A percentile compares a stretch with the other conserved stretches of the same genome.
These are phyloP conservation scores for Aromia moschata DNA, from an alignment of 2,888 invertebrate genomes.

Conservation along the genomic window DNA sequence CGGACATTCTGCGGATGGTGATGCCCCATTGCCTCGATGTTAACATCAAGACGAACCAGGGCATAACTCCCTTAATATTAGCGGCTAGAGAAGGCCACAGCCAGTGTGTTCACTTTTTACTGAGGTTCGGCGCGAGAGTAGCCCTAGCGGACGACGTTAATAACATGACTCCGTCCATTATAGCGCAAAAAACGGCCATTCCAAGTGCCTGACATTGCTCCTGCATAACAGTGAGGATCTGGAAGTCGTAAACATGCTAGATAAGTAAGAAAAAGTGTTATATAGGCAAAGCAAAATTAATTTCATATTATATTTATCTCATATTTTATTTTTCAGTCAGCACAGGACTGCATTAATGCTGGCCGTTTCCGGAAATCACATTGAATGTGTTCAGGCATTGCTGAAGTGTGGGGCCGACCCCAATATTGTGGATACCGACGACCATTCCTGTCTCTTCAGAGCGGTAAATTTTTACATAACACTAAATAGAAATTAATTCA, in stretches of 20 bases:
- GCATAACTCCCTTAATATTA: constrained; percentile 67
- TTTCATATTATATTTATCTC: too few relatives aligned
- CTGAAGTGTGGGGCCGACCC: constrained; percentile 68
- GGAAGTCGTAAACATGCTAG: constrained; percentile 61
- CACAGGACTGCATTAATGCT: constrained; percentile 69
- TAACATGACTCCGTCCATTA: constrained; percentile 59
- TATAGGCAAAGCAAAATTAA: too few relatives aligned
- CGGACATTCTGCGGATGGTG: constrained; percentile 66
- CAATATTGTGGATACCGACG: constrained; percentile 67
- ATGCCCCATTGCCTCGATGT: constrained; percentile 67
- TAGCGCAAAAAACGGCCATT: constrained; percentile 65
- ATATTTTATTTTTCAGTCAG: constrained; percentile 52
- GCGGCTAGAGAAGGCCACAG: constrained; percentile 68
- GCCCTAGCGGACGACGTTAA: constrained; percentile 61
- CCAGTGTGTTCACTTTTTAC: constrained; percentile 67
- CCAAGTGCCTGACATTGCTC: constrained; percentile 65
- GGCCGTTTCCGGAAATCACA: constrained; percentile 67
- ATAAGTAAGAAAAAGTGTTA: constrained; percentile 53
- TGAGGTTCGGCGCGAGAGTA: constrained; percentile 68
- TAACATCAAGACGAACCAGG: constrained; percentile 67
- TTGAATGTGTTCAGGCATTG: constrained; percentile 66
- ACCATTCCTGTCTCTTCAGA: constrained; percentile 69
- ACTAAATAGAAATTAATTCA: too few relatives aligned
- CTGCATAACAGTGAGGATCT: constrained; percentile 64
- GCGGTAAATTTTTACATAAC: constrained; percentile 64